These are phyloP conservation scores for Callocephalon fimbriatum DNA, from an alignment of 2,113 vertebrate genomes.

Conservation along the genomic window DNA sequence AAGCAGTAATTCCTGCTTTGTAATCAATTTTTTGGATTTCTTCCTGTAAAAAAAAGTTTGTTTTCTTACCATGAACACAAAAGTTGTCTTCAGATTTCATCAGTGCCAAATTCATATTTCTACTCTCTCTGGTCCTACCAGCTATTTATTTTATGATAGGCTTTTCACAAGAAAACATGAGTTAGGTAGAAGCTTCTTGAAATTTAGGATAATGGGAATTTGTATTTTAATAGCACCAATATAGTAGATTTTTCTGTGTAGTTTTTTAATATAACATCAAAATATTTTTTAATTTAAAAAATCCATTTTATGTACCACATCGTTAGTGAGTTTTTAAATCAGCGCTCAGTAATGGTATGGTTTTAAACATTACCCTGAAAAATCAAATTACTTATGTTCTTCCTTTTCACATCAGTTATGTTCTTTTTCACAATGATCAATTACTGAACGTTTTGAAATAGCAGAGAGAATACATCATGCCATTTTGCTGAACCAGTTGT, in stretches of 20 bases:
- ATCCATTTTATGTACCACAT: background rate
- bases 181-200: background rate
- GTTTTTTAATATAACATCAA: background rate
- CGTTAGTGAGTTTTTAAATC: background rate
- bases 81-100: background rate
- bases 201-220: background rate
- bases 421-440: background rate
- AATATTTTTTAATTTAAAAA: background rate
- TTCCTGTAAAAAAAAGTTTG: background rate
- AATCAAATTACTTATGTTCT: background rate
- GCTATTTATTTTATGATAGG: background rate
- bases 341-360: background rate
- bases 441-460: background rate
- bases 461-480: background rate
- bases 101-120: background rate
- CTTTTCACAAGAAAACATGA: background rate
- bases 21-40: background rate
- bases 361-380: background rate
- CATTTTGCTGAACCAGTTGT: background rate
- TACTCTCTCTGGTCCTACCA: background rate
- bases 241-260: background rate
- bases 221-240: background rate
- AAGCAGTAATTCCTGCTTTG: background rate
- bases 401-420: background rate
- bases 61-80: background rate